A percentile compares a stretch with the other conserved stretches of the same genome.
Evolutionary conservation across 2,888 invertebrate genomes (phyloP).

Genomic region (Cantharis rustica): DNA sequence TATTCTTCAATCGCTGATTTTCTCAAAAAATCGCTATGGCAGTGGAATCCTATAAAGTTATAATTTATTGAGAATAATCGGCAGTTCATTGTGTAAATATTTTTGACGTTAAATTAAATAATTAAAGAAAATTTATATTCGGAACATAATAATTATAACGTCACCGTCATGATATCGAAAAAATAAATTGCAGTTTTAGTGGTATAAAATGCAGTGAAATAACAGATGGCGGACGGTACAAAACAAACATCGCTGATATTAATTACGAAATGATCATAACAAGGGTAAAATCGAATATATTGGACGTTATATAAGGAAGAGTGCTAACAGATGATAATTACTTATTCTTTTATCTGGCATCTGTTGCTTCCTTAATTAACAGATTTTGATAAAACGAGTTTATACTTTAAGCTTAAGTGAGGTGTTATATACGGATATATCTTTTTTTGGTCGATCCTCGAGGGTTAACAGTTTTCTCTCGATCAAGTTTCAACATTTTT

Average conservation of each 20-base stretch:
- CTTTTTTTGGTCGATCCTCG: not conserved
- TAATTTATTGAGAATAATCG: not conserved
- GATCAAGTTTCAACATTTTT: not conserved
- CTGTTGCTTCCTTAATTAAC: constrained; percentile 19
- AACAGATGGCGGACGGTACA: constrained; percentile 29
- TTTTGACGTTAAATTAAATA: not conserved
- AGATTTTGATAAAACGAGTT: not conserved
- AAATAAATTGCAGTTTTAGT: constrained; percentile 2
- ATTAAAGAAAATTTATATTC: not conserved
- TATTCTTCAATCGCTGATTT: not conserved
- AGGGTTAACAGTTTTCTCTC: not conserved
- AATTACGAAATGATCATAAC: constrained; percentile 36
- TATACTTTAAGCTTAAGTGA: not conserved
- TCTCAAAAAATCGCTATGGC: not conserved
- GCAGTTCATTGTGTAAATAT: not conserved
- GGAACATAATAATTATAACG: not conserved
- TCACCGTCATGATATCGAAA: not conserved
- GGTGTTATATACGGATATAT: not conserved
- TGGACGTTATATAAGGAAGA: constrained; percentile 10
- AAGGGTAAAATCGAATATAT: constrained; percentile 28
- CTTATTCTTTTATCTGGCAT: constrained; percentile 21
- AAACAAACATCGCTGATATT: constrained; percentile 35
- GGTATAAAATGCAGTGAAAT: constrained; percentile 2
- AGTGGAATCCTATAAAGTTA: not conserved
- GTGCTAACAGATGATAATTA: constrained; percentile 27